Evolutionary conservation across 2,888 invertebrate species (phyloP).

Genomic region (Phorcus lineatus): DNA sequence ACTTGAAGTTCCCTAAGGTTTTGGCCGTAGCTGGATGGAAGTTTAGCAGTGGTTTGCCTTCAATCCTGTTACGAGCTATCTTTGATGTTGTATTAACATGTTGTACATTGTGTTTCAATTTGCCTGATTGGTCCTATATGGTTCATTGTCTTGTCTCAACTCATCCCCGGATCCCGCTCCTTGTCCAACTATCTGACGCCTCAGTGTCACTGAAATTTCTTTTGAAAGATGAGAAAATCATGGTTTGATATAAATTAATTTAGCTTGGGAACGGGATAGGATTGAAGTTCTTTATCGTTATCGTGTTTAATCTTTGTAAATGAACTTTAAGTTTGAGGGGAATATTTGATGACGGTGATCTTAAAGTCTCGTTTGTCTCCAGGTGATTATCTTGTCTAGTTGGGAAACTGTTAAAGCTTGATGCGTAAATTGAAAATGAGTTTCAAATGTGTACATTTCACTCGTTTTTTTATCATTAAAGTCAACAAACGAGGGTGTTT

Average conservation of each 20-base stretch:
- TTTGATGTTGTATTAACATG: neutral
- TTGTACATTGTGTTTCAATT: neutral
- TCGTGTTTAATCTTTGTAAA: too few relatives aligned
- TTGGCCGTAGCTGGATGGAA: neutral
- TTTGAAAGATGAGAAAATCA: slow-evolving; percentile 17
- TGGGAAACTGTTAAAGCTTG: too few relatives aligned
- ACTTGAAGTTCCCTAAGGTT: neutral
- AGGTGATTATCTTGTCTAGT: too few relatives aligned
- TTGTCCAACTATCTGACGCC: neutral
- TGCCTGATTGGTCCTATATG: neutral
- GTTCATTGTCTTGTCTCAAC: neutral
- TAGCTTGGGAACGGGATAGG: neutral
- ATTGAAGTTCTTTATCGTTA: neutral
- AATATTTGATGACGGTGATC: too few relatives aligned
- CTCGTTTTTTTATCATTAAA: too few relatives aligned
- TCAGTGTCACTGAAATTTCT: slow-evolving; percentile 1
- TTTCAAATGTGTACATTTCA: too few relatives aligned
- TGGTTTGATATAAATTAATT: slow-evolving; percentile 7
- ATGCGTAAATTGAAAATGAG: too few relatives aligned
- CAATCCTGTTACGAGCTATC: slow-evolving; percentile 12
- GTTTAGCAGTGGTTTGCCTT: neutral
- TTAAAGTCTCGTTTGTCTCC: too few relatives aligned
- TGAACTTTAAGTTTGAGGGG: too few relatives aligned
- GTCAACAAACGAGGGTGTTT: too few relatives aligned
- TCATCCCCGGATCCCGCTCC: neutral